Base-by-base conservation (phyloP, 2,888 invertebrate species). In the Cenopis cana region DNA sequence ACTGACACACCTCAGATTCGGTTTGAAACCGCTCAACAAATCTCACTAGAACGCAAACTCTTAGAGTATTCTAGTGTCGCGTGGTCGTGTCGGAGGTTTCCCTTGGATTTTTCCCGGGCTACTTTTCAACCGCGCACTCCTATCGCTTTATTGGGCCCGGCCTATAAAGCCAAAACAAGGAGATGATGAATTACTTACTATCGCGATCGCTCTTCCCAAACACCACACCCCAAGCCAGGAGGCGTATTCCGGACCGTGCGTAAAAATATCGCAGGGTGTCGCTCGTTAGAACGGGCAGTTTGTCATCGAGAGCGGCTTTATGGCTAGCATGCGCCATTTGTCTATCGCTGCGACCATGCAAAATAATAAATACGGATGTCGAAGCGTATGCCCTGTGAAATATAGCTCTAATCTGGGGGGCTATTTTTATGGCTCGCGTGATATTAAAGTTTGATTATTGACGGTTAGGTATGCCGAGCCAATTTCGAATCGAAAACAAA, bases 221-320 rank as follows among this genome's bases (percentile, higher is more conserved):
- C 24, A 72, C 79, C 75, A 38, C 18, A 59, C 70, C 67, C 70
- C 33, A 38, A 54, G 50, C 74, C 75, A 78, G 79, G 78, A 83
- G 85, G 85, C 81, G 81, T 80, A 82, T 82, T 85, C 81, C 84
- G 84, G 81, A 77, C 81, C 78, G 81, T 83, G 82, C 82, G 86
- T 86, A 88, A 88, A 89, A 88, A 89, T 88, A 85, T 67, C 67
- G 67, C 80, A 78, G 78, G 81, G 83, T 79, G 78, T 73, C 76
- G 77, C 76, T 78, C 83, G 86, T 86, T 87, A 88, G 82, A 80
- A 80, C 79, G 75, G 79, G 84, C 80, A 82, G 82, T 90, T 85
- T 88, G 85, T 90, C 90, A 90, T 89, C 82, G 80, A 78, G 79
- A 84, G 79, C 85, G 81, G 81, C 84, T 87, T 89, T 88, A 89